Evolutionary conservation across 1,140 invertebrate species (phyloP), one percentile per base, ranked within the genome.

Genomic region (Dinoponera quadriceps): DNA sequence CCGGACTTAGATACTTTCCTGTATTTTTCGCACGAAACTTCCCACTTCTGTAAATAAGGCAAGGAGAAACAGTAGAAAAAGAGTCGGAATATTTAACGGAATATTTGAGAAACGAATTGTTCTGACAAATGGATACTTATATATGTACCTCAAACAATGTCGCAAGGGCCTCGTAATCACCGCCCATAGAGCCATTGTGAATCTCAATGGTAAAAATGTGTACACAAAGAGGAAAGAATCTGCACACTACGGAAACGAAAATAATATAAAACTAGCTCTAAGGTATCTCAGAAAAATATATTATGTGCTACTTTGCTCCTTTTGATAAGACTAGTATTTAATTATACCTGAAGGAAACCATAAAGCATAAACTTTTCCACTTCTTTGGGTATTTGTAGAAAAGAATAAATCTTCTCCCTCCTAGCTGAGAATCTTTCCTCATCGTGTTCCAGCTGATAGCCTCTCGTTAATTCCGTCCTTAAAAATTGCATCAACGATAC

Each of bases 171-270:
- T 95, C 54, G 95, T 96, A 4, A 98, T 91, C 59, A 98, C 94
- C 57, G 96, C 96, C 96, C 97, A 98, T 71, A 98, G 92, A 22
- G 98, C 98, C 92, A 99, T 95, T 18, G 98, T 87, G 93, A 99
- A 98, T 88, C 99, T 95, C 63, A 99, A 93, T 44, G 99, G 99
- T 88, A 99, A 95, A 96, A 99, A 99, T 69, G 99, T 99, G 92
- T 99, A 99, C 54, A 99, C 97, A 95, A 99, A 99, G 60, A 99
- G 95, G 94, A 99, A 99, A 29, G 99, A 99, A 95, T 99, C 99
- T n/a, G 98, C 96, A 95, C 99, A 99, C 94, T 98, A 95, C 29
- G 93, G 94, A 48, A 90, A 84, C 72, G 74, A 81, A 63, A 55
- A 55, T 13, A 72, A 25, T 48, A 51, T 3, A 44, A 51, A 27